Percentiles rank a stretch among this genome's conserved stretches.
Conservation (phyloP, 2,888 invertebrate genomes). For the Phengaris alcon region DNA sequence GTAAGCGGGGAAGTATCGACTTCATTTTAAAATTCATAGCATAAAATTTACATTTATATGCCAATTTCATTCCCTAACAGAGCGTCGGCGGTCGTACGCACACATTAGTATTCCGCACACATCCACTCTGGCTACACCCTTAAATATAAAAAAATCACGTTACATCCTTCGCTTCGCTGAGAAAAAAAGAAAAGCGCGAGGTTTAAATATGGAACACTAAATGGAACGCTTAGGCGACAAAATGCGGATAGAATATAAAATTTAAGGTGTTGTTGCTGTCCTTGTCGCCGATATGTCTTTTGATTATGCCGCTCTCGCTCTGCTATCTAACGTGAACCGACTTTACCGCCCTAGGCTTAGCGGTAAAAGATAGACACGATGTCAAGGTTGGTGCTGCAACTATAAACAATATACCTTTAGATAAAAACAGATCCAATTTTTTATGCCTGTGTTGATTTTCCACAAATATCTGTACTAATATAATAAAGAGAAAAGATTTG, state of each 20-base stretch:
- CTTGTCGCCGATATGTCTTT: slow-evolving; percentile 50
- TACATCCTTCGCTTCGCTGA: slow-evolving; percentile 66
- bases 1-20: slow-evolving; percentile 74
- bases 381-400: slow-evolving; percentile 56
- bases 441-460: neutral
- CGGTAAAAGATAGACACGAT: slow-evolving; percentile 76
- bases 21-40: slow-evolving; percentile 80
- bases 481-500: too few species aligned
- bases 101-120: slow-evolving; percentile 76
- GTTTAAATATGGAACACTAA: slow-evolving; percentile 80
- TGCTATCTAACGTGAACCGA: slow-evolving; percentile 67
- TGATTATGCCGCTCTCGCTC: slow-evolving; percentile 56
- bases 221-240: slow-evolving; percentile 80
- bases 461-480: too few species aligned
- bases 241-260: slow-evolving; percentile 80
- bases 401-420: slow-evolving; percentile 33
- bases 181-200: slow-evolving; percentile 70
- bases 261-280: slow-evolving; percentile 65
- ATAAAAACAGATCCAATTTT: neutral
- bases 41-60: slow-evolving; percentile 80
- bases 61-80: slow-evolving; percentile 79
- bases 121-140: slow-evolving; percentile 60
- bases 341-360: slow-evolving; percentile 76
- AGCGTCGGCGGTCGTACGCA: slow-evolving; percentile 72
- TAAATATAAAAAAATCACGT: slow-evolving; percentile 62